phyloP scores from a whole-genome alignment of 35 echinoderm and acorn worm species.

The Lytechinus pictus region DNA sequence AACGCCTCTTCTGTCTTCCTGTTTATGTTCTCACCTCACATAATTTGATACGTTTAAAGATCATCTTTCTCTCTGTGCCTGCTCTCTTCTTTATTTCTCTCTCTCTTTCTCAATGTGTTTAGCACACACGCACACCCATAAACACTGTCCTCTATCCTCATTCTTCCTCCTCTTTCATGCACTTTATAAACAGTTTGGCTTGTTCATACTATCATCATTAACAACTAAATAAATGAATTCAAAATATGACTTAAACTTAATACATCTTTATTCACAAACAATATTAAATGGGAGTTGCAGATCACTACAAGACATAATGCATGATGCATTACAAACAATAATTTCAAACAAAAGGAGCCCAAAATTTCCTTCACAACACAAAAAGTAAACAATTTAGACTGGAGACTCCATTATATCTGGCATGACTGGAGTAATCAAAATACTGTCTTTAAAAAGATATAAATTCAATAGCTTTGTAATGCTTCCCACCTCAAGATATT shows the following conservation, averaged over 20 bases:
- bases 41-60: not conserved
- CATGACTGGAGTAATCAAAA: not conserved
- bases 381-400: not conserved
- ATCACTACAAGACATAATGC: not conserved
- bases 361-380: not conserved
- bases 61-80: not conserved
- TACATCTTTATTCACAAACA: not conserved
- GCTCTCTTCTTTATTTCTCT: not conserved
- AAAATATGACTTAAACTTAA: not conserved
- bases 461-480: not conserved
- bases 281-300: not conserved
- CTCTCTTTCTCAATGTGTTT: not conserved
- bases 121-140: not conserved
- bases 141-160: not conserved
- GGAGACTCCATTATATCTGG: not conserved
- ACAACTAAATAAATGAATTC: not conserved
- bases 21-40: not conserved
- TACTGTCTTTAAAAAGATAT: too few species aligned
- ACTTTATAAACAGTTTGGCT: too few species aligned
- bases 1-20: not conserved
- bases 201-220: not conserved
- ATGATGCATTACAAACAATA: not conserved
- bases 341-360: not conserved
- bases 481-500: not conserved
- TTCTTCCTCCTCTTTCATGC: not conserved